Conservation (phyloP, 1,140 invertebrate genomes). For the Goniozus legneri region DNA sequence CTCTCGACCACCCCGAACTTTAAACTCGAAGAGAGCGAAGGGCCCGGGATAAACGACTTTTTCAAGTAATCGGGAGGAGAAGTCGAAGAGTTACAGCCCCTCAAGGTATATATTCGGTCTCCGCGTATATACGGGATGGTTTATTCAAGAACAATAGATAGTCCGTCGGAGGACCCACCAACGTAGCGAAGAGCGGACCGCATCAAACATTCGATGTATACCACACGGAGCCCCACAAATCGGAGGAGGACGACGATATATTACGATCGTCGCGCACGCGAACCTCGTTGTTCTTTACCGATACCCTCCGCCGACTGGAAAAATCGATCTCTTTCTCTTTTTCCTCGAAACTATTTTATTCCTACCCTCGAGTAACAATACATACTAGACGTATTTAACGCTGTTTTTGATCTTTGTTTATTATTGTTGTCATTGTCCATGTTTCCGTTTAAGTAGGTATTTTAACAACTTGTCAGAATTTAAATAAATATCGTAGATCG, state of each 20-base stretch:
- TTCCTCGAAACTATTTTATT: no score
- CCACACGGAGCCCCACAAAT: slow-evolving; percentile 24
- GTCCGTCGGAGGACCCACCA: slow-evolving; percentile 23
- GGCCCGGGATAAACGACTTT: slow-evolving; percentile 18
- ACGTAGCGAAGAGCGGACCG: slow-evolving; percentile 34
- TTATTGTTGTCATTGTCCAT: no score
- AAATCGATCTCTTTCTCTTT: no score
- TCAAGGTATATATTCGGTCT: slow-evolving; percentile 33
- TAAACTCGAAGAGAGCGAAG: background rate
- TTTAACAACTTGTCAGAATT: no score
- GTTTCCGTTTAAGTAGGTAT: no score
- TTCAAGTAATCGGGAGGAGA: slow-evolving; percentile 22
- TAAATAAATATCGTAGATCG: no score
- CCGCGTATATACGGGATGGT: slow-evolving; percentile 39
- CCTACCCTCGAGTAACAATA: no score
- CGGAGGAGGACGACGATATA: slow-evolving; percentile 29
- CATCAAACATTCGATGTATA: slow-evolving; percentile 37
- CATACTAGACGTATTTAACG: no score
- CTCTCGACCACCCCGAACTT: background rate
- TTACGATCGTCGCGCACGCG: slow-evolving; percentile 20
- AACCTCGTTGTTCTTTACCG: slow-evolving; percentile 19
- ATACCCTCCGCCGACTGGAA: no score
- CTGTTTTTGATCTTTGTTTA: no score
- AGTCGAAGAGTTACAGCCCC: slow-evolving; percentile 32
- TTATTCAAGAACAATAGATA: slow-evolving; percentile 49